Evolutionary conservation across 2,797 vertebrate genomes (phyloP).

Genomic region (Anabacerthia variegaticeps): DNA sequence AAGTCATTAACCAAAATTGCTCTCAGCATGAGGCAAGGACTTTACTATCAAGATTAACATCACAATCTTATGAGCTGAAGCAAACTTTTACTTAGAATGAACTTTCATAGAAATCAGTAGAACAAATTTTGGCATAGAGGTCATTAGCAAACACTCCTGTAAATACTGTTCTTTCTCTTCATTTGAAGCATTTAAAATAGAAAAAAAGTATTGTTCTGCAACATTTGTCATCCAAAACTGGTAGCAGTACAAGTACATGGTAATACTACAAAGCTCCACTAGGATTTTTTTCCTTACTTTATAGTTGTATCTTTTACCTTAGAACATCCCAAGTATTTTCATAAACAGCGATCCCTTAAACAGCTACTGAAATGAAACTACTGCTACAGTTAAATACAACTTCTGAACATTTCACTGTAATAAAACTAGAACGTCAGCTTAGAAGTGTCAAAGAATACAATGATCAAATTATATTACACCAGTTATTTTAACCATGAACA

Average conservation of each 20-base stretch:
- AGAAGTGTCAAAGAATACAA: neutral
- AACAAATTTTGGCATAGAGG: neutral
- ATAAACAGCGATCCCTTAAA: neutral
- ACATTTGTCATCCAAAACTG: neutral
- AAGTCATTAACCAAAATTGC: conserved; percentile 44
- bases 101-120: neutral
- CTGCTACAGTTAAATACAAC: neutral
- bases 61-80: neutral
- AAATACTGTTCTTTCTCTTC: neutral
- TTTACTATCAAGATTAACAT: conserved; percentile 22
- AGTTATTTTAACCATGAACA: neutral
- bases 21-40: conserved; percentile 1
- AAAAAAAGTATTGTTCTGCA: neutral
- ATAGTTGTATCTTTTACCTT: neutral
- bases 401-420: neutral
- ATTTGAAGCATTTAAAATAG: neutral
- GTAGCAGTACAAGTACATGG: neutral
- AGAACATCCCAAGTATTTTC: neutral
- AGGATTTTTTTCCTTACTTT: neutral
- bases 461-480: neutral
- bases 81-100: neutral
- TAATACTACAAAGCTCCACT: neutral
- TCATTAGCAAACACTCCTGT: neutral
- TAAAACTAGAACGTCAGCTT: neutral
- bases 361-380: neutral